Base-by-base conservation (phyloP, 2,113 vertebrate species). In the Empidonax alnorum region DNA sequence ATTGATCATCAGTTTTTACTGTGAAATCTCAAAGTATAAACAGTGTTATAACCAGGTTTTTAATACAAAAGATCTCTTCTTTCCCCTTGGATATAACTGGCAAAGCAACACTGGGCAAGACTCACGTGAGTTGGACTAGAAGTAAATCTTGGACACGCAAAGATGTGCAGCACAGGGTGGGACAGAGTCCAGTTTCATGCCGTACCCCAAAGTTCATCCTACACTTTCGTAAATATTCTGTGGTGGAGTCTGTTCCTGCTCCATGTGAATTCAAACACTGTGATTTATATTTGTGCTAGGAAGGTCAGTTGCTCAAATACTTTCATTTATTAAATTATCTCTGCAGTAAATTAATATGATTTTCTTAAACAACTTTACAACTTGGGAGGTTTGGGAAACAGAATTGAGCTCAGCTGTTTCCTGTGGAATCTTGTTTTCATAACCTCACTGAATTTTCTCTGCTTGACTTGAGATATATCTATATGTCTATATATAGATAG, bases 241-340 rank as follows among this genome's bases (percentile, higher is more conserved):
- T 73, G 59, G 41, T 76, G 78, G 78, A 95, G 75, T 81, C 44
- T 79, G 72, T 84, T 90, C 46, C 44, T 37, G 27, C 62, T 74
- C 83, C 81, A 74, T 89, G 69, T 91, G 87, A 96, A 89, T 84
- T 94, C 77, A 94, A 90, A 65, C 78, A 59, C 31, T 6, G 46
- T 46, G 44, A 96, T 97, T 97, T 93, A 96, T 96, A 96, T 97
- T 98, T 97, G 77, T 46, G 93, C 39, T 82, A 93, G 72, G 93
- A 93, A 76, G 95, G 89, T 97, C 97, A 98, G 87, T 90, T 93
- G 58, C 89, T 97, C 94, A 96, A 96, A 98, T 97, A 94, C 86
- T 97, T 97, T 85, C 97, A 97, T 97, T 97, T 97, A 97, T 98
- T 98, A 96, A 97, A 97, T 98, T 97, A 98, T 87, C 94, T 97